phyloP scores from a whole-genome alignment of 2,888 invertebrate species.

The Microctonus hyperodae region DNA sequence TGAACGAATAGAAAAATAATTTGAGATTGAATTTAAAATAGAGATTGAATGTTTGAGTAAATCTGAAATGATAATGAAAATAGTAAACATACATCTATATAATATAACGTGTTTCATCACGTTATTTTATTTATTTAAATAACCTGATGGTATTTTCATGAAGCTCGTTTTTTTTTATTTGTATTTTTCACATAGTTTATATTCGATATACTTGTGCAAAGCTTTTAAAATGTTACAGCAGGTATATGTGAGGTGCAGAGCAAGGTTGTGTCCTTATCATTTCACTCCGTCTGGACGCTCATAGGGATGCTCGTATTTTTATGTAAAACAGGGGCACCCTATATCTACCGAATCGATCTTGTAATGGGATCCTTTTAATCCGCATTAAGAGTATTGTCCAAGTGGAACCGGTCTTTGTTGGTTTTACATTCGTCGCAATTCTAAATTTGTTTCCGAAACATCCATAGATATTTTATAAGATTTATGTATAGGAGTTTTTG shows the following conservation, averaged over 20 bases:
- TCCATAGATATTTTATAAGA: not conserved
- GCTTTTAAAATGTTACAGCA: slow-evolving; percentile 17
- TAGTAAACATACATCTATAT: not conserved
- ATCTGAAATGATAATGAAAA: too few relatives aligned
- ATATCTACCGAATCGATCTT: slow-evolving; percentile 42
- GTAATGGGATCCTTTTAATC: slow-evolving; percentile 44
- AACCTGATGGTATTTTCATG: slow-evolving; percentile 11
- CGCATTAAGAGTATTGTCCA: slow-evolving; percentile 38
- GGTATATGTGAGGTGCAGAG: not conserved
- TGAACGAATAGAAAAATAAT: not conserved
- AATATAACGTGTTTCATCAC: not conserved
- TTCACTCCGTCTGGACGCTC: not conserved
- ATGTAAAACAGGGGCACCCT: slow-evolving; percentile 35
- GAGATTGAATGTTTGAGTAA: slow-evolving; percentile 4
- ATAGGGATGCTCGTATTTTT: slow-evolving; percentile 36
- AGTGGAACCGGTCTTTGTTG: slow-evolving; percentile 20
- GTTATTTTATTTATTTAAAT: not conserved
- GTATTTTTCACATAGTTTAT: too few relatives aligned
- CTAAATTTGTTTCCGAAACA: not conserved
- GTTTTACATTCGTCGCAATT: not conserved
- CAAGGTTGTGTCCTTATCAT: slow-evolving; percentile 12
- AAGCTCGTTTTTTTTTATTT: not conserved
- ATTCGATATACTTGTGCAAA: too few relatives aligned
- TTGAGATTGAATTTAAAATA: not conserved
- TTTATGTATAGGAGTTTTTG: slow-evolving; percentile 1